phyloP scores from a whole-genome alignment of 2,113 vertebrate genomes.

The Petroica traversi region DNA sequence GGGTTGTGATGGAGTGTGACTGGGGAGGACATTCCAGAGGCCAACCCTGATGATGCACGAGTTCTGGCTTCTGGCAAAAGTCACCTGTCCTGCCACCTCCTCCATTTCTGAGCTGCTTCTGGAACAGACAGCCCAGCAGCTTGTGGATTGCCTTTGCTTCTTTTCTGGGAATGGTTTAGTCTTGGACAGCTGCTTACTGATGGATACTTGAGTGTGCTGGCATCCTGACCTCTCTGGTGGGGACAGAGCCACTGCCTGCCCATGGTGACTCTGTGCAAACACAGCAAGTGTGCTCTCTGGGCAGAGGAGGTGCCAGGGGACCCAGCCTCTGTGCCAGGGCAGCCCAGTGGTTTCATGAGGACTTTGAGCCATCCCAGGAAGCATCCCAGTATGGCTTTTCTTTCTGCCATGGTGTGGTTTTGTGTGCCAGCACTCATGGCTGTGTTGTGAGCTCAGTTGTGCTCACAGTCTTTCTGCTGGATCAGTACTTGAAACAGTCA shows the following conservation, averaged over 20 bases:
- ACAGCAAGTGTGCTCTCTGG: background rate
- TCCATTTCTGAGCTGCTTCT: background rate
- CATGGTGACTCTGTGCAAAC: background rate
- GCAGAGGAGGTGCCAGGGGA: background rate
- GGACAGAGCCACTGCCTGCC: background rate
- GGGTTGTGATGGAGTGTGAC: background rate
- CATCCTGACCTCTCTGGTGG: background rate
- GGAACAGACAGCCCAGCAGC: background rate
- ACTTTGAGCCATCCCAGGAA: background rate
- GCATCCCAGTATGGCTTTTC: background rate
- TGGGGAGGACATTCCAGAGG: background rate
- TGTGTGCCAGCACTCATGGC: background rate
- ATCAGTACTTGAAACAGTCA: background rate
- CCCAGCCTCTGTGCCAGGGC: background rate
- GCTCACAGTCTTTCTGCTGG: background rate
- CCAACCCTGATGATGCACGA: rapidly evolving
- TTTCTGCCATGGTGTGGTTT: background rate
- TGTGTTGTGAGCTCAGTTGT: background rate
- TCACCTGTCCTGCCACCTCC: background rate
- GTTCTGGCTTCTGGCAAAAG: background rate
- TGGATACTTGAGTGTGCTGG: rapidly evolving
- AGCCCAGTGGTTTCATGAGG: background rate
- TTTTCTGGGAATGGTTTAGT: background rate
- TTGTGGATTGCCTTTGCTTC: background rate
- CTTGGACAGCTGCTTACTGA: background rate